A percentile compares a stretch with the other conserved stretches of the same genome.
Conservation (phyloP, 2,113 vertebrate genomes). For the human (Homo sapiens) region DNA sequence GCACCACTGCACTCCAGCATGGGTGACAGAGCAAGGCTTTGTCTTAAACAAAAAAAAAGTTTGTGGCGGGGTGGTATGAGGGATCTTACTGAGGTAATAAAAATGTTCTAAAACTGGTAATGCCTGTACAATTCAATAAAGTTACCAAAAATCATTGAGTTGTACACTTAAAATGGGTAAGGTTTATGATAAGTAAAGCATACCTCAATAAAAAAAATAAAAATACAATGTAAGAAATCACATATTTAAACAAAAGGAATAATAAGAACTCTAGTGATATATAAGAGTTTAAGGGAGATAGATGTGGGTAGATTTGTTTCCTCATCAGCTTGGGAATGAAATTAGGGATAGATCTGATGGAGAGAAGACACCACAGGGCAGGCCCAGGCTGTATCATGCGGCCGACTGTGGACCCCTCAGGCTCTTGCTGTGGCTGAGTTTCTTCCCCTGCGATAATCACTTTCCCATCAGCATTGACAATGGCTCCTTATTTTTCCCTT, state of each 20-base stretch:
- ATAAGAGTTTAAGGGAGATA: not conserved
- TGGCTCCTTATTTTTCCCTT: not conserved
- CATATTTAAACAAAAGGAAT: not conserved
- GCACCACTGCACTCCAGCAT: too few relatives aligned
- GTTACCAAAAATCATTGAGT: not conserved
- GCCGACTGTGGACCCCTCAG: not conserved
- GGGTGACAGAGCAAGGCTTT: too few relatives aligned
- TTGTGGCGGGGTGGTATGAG: rapidly evolving
- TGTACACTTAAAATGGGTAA: not conserved
- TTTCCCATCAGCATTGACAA: not conserved
- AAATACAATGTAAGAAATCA: not conserved
- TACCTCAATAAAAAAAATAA: not conserved
- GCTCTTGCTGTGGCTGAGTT: not conserved
- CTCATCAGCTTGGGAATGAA: not conserved
- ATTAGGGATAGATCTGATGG: not conserved
- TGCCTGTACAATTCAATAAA: not conserved
- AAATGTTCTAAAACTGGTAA: not conserved
- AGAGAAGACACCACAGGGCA: not conserved
- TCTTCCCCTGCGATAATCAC: not conserved
- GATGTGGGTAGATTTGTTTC: not conserved
- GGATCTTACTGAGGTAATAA: not conserved
- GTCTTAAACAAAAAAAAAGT: too few relatives aligned
- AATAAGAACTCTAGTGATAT: not conserved
- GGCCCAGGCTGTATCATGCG: too few relatives aligned
- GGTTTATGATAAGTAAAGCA: not conserved